phyloP scores from a whole-genome alignment of 2,797 vertebrate genomes.

The Crossoptilon crossoptilon region DNA sequence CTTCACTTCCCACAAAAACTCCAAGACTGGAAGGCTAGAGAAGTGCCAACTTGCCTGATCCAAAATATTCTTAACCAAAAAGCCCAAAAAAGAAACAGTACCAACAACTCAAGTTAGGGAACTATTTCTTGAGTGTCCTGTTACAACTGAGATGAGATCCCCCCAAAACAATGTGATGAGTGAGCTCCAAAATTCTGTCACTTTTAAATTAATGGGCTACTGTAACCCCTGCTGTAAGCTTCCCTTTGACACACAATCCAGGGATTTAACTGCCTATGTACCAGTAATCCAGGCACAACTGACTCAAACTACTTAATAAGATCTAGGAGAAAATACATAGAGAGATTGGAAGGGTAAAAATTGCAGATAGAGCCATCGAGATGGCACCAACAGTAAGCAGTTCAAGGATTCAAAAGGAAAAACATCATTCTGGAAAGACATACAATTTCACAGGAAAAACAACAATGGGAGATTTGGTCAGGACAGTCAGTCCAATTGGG shows the following conservation, averaged over 20 bases:
- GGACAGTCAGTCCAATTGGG: background rate
- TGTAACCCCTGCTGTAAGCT: background rate
- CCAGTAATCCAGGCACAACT: background rate
- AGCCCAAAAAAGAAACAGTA: background rate
- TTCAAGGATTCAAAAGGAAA: background rate
- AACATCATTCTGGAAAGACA: background rate
- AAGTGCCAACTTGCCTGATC: background rate
- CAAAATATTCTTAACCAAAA: background rate
- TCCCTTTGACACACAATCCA: background rate
- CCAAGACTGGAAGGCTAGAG: background rate
- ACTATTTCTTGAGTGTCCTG: background rate
- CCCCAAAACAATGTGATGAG: background rate
- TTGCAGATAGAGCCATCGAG: background rate
- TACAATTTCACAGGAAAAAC: background rate
- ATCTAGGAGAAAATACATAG: background rate
- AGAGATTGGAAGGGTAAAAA: background rate
- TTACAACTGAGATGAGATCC: background rate
- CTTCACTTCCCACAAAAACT: background rate
- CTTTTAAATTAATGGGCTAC: background rate
- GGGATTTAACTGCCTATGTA: background rate
- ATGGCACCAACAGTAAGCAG: background rate
- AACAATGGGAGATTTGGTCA: background rate
- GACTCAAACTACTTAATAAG: background rate
- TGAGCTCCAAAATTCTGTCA: background rate
- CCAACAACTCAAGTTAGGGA: background rate